These are phyloP conservation scores for Dunckerocampus dactyliophorus DNA, from an alignment of 2,113 vertebrate genomes.

Conservation along the genomic window DNA sequence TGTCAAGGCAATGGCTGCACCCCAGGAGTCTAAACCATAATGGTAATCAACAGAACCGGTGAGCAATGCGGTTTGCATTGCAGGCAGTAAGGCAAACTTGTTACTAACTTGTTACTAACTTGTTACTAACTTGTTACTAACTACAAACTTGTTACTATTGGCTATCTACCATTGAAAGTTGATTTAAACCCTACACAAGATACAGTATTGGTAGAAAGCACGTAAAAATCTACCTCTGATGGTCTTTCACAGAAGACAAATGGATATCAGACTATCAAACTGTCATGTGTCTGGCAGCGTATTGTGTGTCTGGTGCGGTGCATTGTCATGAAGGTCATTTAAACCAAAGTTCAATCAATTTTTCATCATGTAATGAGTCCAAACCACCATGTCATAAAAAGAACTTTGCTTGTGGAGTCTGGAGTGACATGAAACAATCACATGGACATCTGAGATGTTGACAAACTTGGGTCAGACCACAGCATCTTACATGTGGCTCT, in stretches of 20 bases:
- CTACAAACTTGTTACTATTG: too few species aligned
- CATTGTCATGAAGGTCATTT: conserved; percentile 9
- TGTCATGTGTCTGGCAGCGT: neutral
- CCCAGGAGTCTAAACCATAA: too few species aligned
- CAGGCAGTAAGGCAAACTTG: neutral
- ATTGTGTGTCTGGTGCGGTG: conserved; percentile 1
- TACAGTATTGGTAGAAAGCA: neutral
- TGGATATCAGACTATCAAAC: neutral
- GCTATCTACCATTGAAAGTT: neutral
- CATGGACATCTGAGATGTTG: conserved; percentile 7
- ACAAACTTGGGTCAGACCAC: conserved; percentile 55
- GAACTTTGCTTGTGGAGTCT: conserved; percentile 50
- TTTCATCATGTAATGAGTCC: conserved; percentile 35
- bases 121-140: too few species aligned
- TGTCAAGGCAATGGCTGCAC: neutral
- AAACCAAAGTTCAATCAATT: conserved; percentile 24
- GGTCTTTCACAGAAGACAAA: neutral
- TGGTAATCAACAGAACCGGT: too few species aligned
- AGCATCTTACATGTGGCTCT: conserved; percentile 49
- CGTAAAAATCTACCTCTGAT: too few species aligned
- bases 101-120: too few species aligned
- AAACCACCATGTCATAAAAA: conserved; percentile 50
- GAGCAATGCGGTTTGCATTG: neutral
- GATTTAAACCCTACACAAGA: neutral
- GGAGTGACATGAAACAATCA: conserved; percentile 45